Evolutionary conservation across 2,797 vertebrate species (phyloP).

Genomic region (Sciurus vulgaris): DNA sequence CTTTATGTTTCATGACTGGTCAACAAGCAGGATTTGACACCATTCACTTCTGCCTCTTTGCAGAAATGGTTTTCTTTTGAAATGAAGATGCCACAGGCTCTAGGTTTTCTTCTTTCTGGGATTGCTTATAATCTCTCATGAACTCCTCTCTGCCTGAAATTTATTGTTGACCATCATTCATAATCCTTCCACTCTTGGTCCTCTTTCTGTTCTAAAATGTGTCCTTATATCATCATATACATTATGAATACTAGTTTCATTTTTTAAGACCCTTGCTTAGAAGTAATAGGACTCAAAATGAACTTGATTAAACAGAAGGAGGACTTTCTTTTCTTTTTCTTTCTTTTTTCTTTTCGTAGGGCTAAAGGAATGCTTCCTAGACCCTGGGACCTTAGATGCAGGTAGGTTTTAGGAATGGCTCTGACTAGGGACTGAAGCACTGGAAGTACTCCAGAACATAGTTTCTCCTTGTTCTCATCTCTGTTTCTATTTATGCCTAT

Average conservation of each 20-base stretch:
- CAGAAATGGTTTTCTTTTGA: not conserved
- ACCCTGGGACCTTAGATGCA: not conserved
- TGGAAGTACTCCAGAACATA: not conserved
- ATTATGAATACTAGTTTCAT: constrained; percentile 29
- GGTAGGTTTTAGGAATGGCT: not conserved
- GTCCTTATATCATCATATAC: not conserved
- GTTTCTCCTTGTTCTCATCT: not conserved
- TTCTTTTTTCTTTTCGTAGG: not conserved
- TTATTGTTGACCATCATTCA: constrained; percentile 26
- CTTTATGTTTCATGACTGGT: not conserved
- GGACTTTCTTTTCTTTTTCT: not conserved
- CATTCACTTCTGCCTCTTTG: not conserved
- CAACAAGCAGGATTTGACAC: not conserved
- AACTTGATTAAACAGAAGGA: not conserved
- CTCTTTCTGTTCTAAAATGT: constrained; percentile 4
- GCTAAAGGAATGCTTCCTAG: not conserved
- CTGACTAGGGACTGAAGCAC: not conserved
- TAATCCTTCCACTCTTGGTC: not conserved
- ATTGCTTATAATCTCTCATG: not conserved
- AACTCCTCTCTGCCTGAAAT: not conserved
- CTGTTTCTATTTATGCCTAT: not conserved
- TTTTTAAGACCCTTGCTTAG: constrained; percentile 10
- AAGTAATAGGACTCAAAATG: not conserved
- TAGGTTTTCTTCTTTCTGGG: not conserved
- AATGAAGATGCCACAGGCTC: not conserved